These are phyloP conservation scores for Thrips palmi DNA, from an alignment of 1,140 invertebrate species.

Conservation along the genomic window DNA sequence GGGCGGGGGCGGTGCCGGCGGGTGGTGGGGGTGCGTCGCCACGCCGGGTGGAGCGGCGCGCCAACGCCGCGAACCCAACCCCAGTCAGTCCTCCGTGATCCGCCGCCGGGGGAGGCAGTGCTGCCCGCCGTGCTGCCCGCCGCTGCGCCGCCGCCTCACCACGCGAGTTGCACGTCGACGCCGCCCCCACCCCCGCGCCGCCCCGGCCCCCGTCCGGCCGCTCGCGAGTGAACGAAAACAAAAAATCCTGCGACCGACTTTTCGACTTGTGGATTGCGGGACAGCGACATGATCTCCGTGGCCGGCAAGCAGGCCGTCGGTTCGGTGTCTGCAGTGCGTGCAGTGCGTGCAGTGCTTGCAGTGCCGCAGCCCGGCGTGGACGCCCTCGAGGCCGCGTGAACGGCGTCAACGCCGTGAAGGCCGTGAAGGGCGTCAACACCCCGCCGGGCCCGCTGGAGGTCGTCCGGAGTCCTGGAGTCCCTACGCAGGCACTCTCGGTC, in stretches of 20 bases:
- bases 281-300: neutral
- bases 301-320: slow-evolving; percentile 22
- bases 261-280: neutral
- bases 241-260: neutral
- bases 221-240: neutral
- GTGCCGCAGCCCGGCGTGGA: slow-evolving; percentile 30
- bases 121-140: too few relatives aligned
- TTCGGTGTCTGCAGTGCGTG: slow-evolving; percentile 38
- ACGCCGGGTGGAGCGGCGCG: slow-evolving; percentile 7
- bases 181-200: slow-evolving; percentile 19
- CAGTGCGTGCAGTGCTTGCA: slow-evolving; percentile 43
- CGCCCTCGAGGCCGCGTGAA: slow-evolving; percentile 29
- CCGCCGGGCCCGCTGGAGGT: too few relatives aligned
- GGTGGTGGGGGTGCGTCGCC: slow-evolving; percentile 8
- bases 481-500: too few relatives aligned
- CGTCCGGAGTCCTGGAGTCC: too few relatives aligned
- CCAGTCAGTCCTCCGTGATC: too few relatives aligned
- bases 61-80: too few relatives aligned
- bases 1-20: slow-evolving; percentile 7
- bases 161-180: slow-evolving; percentile 11
- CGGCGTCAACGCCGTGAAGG: too few relatives aligned
- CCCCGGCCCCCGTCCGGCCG: neutral
- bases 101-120: too few relatives aligned
- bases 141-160: too few relatives aligned
- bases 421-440: too few relatives aligned